Percentiles rank a stretch among this genome's conserved stretches.
Conservation (phyloP, 2,888 invertebrate genomes). For the Apantesis nais region DNA sequence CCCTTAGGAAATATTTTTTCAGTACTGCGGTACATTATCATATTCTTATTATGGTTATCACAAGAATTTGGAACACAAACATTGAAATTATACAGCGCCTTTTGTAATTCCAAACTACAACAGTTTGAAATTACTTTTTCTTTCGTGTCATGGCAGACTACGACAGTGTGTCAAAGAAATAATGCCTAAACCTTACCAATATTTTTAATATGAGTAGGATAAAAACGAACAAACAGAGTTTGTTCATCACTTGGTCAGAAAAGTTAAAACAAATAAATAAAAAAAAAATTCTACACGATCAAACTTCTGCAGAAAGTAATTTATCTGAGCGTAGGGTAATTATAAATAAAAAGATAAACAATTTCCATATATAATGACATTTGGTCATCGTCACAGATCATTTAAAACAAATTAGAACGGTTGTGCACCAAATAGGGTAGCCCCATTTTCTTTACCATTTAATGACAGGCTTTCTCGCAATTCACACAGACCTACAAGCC, state of each 20-base stretch:
- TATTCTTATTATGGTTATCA: slow-evolving; percentile 31
- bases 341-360: too few relatives aligned
- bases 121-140: slow-evolving; percentile 5
- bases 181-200: neutral
- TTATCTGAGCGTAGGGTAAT: too few relatives aligned
- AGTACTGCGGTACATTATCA: slow-evolving; percentile 34
- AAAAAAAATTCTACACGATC: neutral
- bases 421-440: too few relatives aligned
- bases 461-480: too few relatives aligned
- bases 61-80: slow-evolving; percentile 18
- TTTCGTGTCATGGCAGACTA: neutral
- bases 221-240: too few relatives aligned
- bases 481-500: too few relatives aligned
- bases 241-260: too few relatives aligned
- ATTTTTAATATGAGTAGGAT: neutral
- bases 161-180: neutral
- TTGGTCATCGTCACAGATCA: too few relatives aligned
- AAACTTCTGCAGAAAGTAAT: neutral
- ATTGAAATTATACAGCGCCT: slow-evolving; percentile 13
- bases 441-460: too few relatives aligned
- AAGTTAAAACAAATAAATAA: neutral
- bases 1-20: slow-evolving; percentile 37
- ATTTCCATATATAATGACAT: too few relatives aligned
- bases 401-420: too few relatives aligned
- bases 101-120: slow-evolving; percentile 12